Percentiles rank a stretch among this genome's conserved stretches.
phyloP scores from a whole-genome alignment of 2,888 invertebrate genomes.

The Lobophora halterata region DNA sequence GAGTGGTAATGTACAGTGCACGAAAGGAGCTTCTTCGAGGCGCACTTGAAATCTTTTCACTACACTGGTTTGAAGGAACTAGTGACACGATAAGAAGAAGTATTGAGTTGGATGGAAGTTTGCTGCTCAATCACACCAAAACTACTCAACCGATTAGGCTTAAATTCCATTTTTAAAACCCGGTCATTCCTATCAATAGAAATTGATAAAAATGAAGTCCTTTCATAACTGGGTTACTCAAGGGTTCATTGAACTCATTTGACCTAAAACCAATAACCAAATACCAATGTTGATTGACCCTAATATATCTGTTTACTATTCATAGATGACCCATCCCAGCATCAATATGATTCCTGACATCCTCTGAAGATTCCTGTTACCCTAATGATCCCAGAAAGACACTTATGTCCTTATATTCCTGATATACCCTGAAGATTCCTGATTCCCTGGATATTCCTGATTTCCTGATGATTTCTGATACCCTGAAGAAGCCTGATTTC shows the following conservation, averaged over 20 bases:
- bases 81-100: too few relatives aligned
- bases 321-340: conserved; percentile 2
- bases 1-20: too few relatives aligned
- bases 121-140: too few relatives aligned
- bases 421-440: background rate
- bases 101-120: too few relatives aligned
- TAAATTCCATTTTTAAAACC: too few relatives aligned
- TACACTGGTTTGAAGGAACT: too few relatives aligned
- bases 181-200: too few relatives aligned
- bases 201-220: too few relatives aligned
- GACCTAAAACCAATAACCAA: background rate
- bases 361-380: background rate
- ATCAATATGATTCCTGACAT: background rate
- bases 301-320: conserved; percentile 13
- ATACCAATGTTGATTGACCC: conserved; percentile 7
- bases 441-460: background rate
- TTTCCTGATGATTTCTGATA: background rate
- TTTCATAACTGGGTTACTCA: conserved; percentile 2
- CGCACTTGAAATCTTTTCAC: too few relatives aligned
- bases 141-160: too few relatives aligned
- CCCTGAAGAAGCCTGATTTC: background rate
- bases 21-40: too few relatives aligned
- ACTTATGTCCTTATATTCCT: too few relatives aligned
- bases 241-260: background rate
- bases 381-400: background rate